Percentiles rank a stretch among this genome's conserved stretches.
These are phyloP conservation scores for cat (Felis catus) DNA, from an alignment of 2,113 vertebrate species.

Conservation along the genomic window F.catus_Fca126_mat1.0 CM031412.1:56447501-56448000, in stretches of 20 bases:
- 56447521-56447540: neutral
- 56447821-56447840: conserved; percentile 89
- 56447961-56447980: no score
- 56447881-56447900: conserved; percentile 80
- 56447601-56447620: neutral
- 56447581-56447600: neutral
- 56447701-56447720: neutral
- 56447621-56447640: neutral
- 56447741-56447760: neutral
- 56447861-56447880: conserved; percentile 87
- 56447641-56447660: neutral
- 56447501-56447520: neutral
- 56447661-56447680: neutral
- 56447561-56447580: neutral
- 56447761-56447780: neutral
- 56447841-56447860: conserved; percentile 88
- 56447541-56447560: neutral
- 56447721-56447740: neutral
- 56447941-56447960: conserved; percentile 30
- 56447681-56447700: neutral
- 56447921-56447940: conserved; percentile 65
- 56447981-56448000: no score
- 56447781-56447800: conserved; percentile 63
- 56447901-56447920: no score
- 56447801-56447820: conserved; percentile 90